Evolutionary conservation across 2,888 invertebrate species (phyloP), one percentile per base, ranked within the genome.

Genomic region (Thymelicus lineola): DNA sequence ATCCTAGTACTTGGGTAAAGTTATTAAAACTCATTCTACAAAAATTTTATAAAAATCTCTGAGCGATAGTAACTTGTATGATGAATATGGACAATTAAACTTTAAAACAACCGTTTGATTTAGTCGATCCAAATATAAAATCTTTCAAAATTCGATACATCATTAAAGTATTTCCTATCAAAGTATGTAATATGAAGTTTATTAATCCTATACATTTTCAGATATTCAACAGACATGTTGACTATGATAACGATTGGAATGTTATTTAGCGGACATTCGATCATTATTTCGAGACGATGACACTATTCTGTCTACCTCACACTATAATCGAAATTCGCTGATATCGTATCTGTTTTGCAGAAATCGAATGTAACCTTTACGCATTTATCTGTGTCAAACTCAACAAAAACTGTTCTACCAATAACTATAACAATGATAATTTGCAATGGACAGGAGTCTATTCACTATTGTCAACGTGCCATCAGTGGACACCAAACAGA

Each of bases 221-320:
- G 17, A 53, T 53, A 55, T 35, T 14, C 7, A 14, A 35, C 55
- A 55, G 55, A 20, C 20, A 17, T 53, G 14, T 14, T 35, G 35
- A 55, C 55, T n/a, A 35, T 55, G 35, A 55, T 55, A 55, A 55
- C 55, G 55, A 14, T 35, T 55, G 55, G 55, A 55, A 55, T 55
- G 55, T 55, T 35, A 28, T 28, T 12, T 55, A 50, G 50, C 15
- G 7, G 50, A 50, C 7, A 17, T 55, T 55, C 55, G 14, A 55
- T 55, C 55, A 35, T 50, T 17, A 12, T 12, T 12, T 50, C 50
- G 17, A 50, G 15, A 17, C 17, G 15, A 53, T 20, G 53, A 53
- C 6, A 20, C 20, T 17, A 4, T 53, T 15, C n/a, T 53, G 53
- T 53, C 53, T 20, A 53, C 20, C 20, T 20, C 53, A 20, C 20